Evolutionary conservation across 2,888 invertebrate species (phyloP), one percentile per base, ranked within the genome.

Genomic region (Athalia circularis): DNA sequence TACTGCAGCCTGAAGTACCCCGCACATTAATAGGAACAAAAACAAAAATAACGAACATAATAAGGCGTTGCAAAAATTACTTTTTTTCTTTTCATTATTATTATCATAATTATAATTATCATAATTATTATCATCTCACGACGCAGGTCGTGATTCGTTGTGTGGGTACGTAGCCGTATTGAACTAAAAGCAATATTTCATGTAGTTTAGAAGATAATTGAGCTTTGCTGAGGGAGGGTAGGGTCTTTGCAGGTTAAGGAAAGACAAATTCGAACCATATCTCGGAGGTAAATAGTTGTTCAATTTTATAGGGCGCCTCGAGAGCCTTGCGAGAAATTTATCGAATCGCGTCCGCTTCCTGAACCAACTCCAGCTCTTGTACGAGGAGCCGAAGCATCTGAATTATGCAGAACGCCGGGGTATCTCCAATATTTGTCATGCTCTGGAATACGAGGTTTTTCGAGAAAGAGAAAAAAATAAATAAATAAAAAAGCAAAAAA

Each of bases 221-320:
- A n/a, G 54, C 54, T 54, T 54, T 54, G 3, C 4, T 8, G 54
- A 54, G n/a, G n/a, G 9, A n/a, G n/a, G 9, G n/a, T 54, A 2
- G 29, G 29, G 29, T 29, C 54, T 54, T 11, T 3, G 54, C 54
- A 8, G 52, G 54, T 52, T 68, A 68, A 15, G 29, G 8, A 11
- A 52, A 15, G 68, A 72, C 59, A 72, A 72, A 59, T 72, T 59
- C n/a, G 4, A 72, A 7, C 47, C 59, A 72, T 13, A 68, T 68
- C 72, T 72, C 59, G 7, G 15, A 59, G 72, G 72, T 72, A 72
- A 72, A 72, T 72, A 59, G 59, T 50, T 57, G 72, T 72, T 57
- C 72, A 59, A 72, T 72, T 72, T 72, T 72, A 59, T 59, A 59
- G 13, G 29, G 45, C 59, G 72, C 47, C 54, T 59, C n/a, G 13